Conservation (phyloP, 1,140 invertebrate genomes). For the Lepidurus arcticus region DNA sequence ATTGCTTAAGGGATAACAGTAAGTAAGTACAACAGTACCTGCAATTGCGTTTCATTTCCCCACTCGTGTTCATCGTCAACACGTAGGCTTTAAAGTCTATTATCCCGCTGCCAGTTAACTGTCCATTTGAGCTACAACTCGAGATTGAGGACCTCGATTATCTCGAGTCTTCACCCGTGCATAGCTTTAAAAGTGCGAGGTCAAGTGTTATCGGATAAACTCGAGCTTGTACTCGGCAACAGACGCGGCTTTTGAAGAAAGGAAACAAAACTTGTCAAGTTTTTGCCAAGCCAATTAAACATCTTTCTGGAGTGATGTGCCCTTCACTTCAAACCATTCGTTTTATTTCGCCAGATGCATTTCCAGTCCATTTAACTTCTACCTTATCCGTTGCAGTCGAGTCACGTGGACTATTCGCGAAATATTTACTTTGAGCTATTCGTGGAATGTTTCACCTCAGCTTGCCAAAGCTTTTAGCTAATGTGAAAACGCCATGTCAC, state of each 20-base stretch:
- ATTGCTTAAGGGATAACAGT: background rate
- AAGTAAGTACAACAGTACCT: background rate
- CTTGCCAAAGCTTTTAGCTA: background rate
- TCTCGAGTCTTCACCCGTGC: background rate
- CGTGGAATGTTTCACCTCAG: background rate
- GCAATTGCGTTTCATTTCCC: background rate
- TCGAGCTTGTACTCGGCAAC: background rate
- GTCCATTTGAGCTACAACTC: background rate
- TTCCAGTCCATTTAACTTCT: background rate
- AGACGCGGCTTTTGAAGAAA: background rate
- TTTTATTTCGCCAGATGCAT: background rate
- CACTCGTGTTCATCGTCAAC: background rate
- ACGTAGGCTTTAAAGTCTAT: background rate
- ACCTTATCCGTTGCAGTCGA: background rate
- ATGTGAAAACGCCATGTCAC: background rate
- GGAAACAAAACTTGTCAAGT: background rate
- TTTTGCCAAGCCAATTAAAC: background rate
- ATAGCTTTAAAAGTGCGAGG: background rate
- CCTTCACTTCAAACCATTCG: background rate
- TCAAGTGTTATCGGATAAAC: background rate
- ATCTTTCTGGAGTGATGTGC: background rate
- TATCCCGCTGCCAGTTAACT: slow-evolving; percentile 10
- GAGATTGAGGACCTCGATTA: background rate
- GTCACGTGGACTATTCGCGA: background rate
- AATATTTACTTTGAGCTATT: background rate